Conservation (phyloP, 2,797 vertebrate species). For the Rhincodon typus region DNA sequence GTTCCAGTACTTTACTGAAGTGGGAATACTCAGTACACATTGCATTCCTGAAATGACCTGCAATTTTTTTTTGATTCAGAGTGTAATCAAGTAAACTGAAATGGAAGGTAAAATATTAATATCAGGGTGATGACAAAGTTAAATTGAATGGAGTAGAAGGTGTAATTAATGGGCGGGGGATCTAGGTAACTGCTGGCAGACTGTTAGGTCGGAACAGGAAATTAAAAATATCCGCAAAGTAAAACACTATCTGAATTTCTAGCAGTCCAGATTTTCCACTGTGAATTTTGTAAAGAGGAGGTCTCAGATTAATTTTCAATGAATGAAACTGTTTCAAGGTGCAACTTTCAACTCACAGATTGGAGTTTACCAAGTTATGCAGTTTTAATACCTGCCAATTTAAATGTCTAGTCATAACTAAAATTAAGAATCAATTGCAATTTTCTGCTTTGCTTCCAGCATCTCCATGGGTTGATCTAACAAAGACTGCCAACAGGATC, state of each 20-base stretch:
- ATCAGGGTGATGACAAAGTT: neutral
- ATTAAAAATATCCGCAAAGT: neutral
- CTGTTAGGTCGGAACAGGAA: neutral
- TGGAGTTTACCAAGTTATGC: neutral
- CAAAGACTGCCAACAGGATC: constrained; percentile 85
- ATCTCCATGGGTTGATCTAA: constrained; percentile 90
- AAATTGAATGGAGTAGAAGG: neutral
- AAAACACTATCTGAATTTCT: neutral
- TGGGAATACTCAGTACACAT: neutral
- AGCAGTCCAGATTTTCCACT: neutral
- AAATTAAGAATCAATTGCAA: neutral
- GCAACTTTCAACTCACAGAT: neutral
- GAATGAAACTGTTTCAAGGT: neutral
- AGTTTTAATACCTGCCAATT: neutral
- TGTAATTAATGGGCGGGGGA: neutral
- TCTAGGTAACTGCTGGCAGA: neutral
- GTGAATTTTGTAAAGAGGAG: neutral
- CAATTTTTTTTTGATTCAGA: neutral
- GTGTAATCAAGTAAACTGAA: neutral
- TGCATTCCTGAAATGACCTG: neutral
- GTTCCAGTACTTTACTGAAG: neutral
- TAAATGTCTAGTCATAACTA: neutral
- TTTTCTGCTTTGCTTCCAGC: constrained; percentile 55
- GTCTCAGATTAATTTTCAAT: too few relatives aligned
- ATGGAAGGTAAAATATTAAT: neutral